These are phyloP conservation scores for Lucilia sericata DNA, from an alignment of 1,140 invertebrate species.

Conservation along the genomic window DNA sequence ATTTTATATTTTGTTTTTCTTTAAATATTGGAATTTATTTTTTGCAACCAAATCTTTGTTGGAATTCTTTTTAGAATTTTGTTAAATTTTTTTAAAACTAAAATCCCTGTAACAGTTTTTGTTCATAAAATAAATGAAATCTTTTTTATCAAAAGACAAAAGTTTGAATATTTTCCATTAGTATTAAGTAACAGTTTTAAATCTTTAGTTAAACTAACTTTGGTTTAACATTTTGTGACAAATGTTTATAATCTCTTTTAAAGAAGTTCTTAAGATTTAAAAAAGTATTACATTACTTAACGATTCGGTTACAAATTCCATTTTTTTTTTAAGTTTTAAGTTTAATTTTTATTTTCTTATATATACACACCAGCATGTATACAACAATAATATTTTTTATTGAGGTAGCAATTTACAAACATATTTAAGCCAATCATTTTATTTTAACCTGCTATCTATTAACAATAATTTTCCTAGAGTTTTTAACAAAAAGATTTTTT, in stretches of 20 bases:
- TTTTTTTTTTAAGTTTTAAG: not conserved
- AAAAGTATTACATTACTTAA: no score
- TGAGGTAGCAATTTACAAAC: conserved; percentile 40
- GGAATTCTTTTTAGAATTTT: not conserved
- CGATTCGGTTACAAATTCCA: not conserved
- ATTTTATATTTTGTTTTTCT: not conserved
- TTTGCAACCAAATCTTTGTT: not conserved
- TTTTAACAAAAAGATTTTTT: not conserved
- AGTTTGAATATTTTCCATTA: no score
- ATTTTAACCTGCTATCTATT: not conserved
- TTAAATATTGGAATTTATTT: not conserved
- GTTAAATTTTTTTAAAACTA: not conserved
- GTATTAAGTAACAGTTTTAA: no score
- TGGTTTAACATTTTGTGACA: no score
- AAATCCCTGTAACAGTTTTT: not conserved
- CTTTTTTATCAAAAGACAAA: no score
- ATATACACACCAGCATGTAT: conserved; percentile 5
- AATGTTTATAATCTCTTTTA: no score
- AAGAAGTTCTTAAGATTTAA: not conserved
- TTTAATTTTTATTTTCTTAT: not conserved
- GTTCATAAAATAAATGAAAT: no score
- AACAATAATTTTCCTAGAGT: not conserved
- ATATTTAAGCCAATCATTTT: conserved; percentile 19
- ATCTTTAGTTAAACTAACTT: no score
- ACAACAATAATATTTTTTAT: not conserved